Conservation (phyloP, 2,888 invertebrate genomes). For the Caenorhabditis japonica region DNA sequence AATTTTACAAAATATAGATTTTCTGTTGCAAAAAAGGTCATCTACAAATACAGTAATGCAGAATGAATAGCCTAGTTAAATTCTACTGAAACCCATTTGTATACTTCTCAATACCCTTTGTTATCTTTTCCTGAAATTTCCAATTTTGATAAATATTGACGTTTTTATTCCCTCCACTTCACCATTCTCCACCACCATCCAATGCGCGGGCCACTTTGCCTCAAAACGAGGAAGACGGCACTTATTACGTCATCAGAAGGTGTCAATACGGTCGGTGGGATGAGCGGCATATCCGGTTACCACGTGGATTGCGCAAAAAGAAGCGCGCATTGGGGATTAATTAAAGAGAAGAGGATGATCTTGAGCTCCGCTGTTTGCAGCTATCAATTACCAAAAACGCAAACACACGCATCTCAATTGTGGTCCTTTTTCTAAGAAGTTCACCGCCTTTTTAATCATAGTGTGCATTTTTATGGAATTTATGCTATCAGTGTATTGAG, state of each 20-base stretch:
- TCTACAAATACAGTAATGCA: no score
- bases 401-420: background rate
- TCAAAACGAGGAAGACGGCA: background rate
- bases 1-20: no score
- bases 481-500: no score
- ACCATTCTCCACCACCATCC: background rate
- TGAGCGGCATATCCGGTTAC: background rate
- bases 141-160: background rate
- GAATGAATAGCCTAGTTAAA: no score
- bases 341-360: background rate
- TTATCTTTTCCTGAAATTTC: background rate
- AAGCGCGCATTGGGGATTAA: no score
- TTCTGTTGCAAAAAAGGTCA: no score
- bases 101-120: no score
- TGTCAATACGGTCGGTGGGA: constrained; percentile 1
- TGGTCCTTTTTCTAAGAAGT: background rate
- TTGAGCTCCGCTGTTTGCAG: background rate
- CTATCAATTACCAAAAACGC: constrained; percentile 10
- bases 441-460: no score
- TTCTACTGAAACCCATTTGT: no score
- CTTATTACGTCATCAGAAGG: constrained; percentile 7
- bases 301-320: constrained; percentile 8
- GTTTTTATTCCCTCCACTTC: background rate
- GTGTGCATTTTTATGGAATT: no score
- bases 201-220: background rate